Evolutionary conservation across 92 coral and sea anemone species (phyloP).

Genomic region (Zoanthus solanderi): DNA sequence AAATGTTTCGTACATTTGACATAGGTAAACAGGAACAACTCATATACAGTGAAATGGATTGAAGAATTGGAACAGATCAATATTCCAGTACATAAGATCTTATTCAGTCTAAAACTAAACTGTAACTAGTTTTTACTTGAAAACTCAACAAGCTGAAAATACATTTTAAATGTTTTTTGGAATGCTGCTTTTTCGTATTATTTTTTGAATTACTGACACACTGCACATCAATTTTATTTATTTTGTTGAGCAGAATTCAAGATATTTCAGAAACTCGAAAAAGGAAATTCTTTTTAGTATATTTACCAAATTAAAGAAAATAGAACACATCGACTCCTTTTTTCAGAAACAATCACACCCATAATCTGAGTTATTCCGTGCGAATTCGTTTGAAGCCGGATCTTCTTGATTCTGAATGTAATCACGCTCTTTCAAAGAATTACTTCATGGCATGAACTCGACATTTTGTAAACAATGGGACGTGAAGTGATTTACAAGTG

Average conservation of each 20-base stretch:
- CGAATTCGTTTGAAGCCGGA: conserved; percentile 11
- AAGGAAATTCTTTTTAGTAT: background rate
- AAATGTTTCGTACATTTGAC: background rate
- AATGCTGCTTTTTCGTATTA: background rate
- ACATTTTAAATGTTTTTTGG: background rate
- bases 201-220: background rate
- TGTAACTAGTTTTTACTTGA: background rate
- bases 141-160: background rate
- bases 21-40: background rate
- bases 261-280: background rate
- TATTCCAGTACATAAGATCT: background rate
- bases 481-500: too few species aligned
- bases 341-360: conserved; percentile 2
- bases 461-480: too few species aligned
- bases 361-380: conserved; percentile 7
- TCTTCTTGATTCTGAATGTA: conserved; percentile 41
- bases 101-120: background rate
- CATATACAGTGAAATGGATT: background rate
- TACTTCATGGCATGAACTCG: too few species aligned
- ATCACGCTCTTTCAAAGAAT: conserved; percentile 51
- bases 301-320: background rate
- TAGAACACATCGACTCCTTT: background rate
- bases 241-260: background rate
- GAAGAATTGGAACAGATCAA: background rate
- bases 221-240: background rate